Conservation (phyloP, 2,888 invertebrate genomes). For the Papilio demoleus region DNA sequence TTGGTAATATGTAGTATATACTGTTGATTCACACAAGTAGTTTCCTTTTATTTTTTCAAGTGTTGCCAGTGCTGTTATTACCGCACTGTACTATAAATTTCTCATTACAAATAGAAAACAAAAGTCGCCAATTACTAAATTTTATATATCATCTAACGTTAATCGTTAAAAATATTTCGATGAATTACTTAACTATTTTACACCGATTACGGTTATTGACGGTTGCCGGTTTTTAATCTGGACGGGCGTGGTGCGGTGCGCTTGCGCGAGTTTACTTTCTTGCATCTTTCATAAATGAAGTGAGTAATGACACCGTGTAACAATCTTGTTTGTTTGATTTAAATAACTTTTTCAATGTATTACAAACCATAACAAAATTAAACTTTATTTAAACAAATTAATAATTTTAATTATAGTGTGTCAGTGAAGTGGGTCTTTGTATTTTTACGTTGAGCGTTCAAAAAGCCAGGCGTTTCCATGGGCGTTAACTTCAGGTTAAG, state of each 20-base stretch:
- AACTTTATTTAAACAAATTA: slow-evolving; percentile 27
- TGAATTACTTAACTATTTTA: background rate
- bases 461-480: slow-evolving; percentile 69
- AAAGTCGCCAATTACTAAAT: too few species aligned
- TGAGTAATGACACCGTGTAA: slow-evolving; percentile 68
- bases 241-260: slow-evolving; percentile 81
- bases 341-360: slow-evolving; percentile 31
- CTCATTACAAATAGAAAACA: too few species aligned
- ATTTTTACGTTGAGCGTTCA: slow-evolving; percentile 51
- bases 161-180: too few species aligned
- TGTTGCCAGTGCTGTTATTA: too few species aligned
- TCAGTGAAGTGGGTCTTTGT: slow-evolving; percentile 52
- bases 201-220: background rate
- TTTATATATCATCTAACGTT: too few species aligned
- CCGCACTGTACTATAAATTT: too few species aligned
- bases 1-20: too few species aligned
- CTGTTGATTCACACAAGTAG: too few species aligned
- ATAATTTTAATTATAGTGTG: slow-evolving; percentile 44
- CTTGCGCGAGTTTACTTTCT: slow-evolving; percentile 68
- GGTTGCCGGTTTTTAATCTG: slow-evolving; percentile 41
- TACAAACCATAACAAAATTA: slow-evolving; percentile 1
- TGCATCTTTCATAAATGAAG: slow-evolving; percentile 57
- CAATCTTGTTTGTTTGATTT: slow-evolving; percentile 66
- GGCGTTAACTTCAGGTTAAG: slow-evolving; percentile 80
- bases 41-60: too few species aligned